A percentile compares a stretch with the other conserved stretches of the same genome.
Conservation (phyloP, 2,888 invertebrate genomes). For the Siphlonurus alternatus region DNA sequence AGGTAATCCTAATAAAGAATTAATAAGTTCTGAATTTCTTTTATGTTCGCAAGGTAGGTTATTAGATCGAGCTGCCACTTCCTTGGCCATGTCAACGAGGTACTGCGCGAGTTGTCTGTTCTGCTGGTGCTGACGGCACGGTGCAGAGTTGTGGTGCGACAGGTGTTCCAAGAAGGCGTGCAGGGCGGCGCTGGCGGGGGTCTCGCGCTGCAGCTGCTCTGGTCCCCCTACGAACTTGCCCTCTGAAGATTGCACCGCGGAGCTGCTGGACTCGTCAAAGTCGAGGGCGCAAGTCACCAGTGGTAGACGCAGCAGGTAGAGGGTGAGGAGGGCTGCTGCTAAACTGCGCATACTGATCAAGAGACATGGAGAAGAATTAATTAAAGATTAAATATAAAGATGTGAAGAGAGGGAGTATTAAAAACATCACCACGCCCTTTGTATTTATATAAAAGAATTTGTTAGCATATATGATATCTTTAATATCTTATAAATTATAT, state of each 20-base stretch:
- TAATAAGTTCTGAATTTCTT: slow-evolving; percentile 54
- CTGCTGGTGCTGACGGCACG: background rate
- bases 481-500: no score
- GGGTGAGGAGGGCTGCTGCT: slow-evolving; percentile 5
- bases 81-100: slow-evolving; percentile 6
- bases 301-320: slow-evolving; percentile 7
- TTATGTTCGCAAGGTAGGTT: slow-evolving; percentile 28
- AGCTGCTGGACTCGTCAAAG: slow-evolving; percentile 1
- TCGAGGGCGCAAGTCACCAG: slow-evolving; percentile 5
- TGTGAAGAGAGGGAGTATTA: no score
- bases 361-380: no score
- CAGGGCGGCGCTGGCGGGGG: background rate
- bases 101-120: background rate
- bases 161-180: background rate
- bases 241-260: background rate
- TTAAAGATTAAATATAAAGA: no score
- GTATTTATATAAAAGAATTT: no score
- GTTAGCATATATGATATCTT: no score
- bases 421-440: no score
- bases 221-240: background rate
- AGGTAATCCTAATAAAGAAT: slow-evolving; percentile 56
- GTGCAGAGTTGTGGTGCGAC: no score
- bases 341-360: slow-evolving; percentile 7
- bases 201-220: background rate
- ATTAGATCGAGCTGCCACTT: background rate